Percentiles rank a stretch among this genome's conserved stretches.
These are phyloP conservation scores for Myotis planiceps DNA, from an alignment of 2,797 vertebrate genomes.

Conservation along the genomic window DNA sequence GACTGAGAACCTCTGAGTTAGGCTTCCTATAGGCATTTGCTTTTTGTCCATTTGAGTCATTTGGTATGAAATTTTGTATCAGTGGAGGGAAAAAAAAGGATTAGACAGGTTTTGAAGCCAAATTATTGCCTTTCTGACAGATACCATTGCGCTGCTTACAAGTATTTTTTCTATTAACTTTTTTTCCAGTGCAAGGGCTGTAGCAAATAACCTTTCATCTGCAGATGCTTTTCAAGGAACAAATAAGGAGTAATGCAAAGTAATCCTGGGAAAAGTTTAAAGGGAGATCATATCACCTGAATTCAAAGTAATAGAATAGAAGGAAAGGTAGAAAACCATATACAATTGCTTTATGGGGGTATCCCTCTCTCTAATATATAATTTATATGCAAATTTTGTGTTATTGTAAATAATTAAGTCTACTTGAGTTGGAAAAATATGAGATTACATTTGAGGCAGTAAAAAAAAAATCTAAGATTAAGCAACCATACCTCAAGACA, in stretches of 20 bases:
- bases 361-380: slow-evolving; percentile 70
- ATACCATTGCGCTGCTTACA: slow-evolving; percentile 81
- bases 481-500: slow-evolving; percentile 57
- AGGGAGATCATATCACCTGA: slow-evolving; percentile 80
- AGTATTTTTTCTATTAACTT: slow-evolving; percentile 86
- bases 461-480: slow-evolving; percentile 70
- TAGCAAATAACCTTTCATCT: slow-evolving; percentile 87
- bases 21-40: not conserved
- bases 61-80: slow-evolving; percentile 80
- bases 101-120: slow-evolving; percentile 79
- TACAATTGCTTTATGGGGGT: slow-evolving; percentile 67
- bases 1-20: not conserved
- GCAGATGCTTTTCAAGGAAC: slow-evolving; percentile 80
- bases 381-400: slow-evolving; percentile 79
- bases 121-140: slow-evolving; percentile 85
- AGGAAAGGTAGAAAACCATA: slow-evolving; percentile 1
- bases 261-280: slow-evolving; percentile 80
- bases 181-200: slow-evolving; percentile 81
- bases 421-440: slow-evolving; percentile 62
- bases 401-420: slow-evolving; percentile 78
- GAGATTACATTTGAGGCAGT: slow-evolving; percentile 63
- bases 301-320: slow-evolving; percentile 79
- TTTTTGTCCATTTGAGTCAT: slow-evolving; percentile 67
- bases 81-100: slow-evolving; percentile 69
- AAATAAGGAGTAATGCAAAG: slow-evolving; percentile 83